Evolutionary conservation across 2,888 invertebrate species (phyloP).

Genomic region (Drosophila flavopinicola): DNA sequence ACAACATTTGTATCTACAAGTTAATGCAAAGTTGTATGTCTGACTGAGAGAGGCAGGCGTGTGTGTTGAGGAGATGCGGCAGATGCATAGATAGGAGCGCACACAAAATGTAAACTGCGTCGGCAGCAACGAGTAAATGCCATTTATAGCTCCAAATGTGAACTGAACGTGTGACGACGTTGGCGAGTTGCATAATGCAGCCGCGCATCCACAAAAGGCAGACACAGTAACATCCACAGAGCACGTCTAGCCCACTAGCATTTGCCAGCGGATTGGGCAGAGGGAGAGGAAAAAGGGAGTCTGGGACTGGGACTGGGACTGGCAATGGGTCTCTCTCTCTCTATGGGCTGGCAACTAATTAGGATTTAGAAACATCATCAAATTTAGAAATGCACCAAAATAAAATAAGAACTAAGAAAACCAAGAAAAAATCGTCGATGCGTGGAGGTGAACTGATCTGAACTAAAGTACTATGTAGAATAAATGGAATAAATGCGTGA

Average conservation of each 20-base stretch:
- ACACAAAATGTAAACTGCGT: slow-evolving; percentile 46
- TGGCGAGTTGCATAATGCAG: slow-evolving; percentile 65
- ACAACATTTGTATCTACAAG: slow-evolving; percentile 24
- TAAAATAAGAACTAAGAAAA: slow-evolving; percentile 50
- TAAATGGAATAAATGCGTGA: slow-evolving; percentile 78
- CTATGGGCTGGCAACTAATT: slow-evolving; percentile 64
- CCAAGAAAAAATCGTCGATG: slow-evolving; percentile 7
- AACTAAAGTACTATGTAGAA: slow-evolving; percentile 39
- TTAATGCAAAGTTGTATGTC: slow-evolving; percentile 43
- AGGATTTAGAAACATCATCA: slow-evolving; percentile 79
- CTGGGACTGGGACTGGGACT: slow-evolving; percentile 4
- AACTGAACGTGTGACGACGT: slow-evolving; percentile 59
- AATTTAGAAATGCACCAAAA: slow-evolving; percentile 76
- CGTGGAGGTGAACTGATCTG: slow-evolving; percentile 44
- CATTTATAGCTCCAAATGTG: slow-evolving; percentile 77
- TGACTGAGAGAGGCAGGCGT: not conserved
- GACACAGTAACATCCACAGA: slow-evolving; percentile 22
- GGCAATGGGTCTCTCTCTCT: slow-evolving; percentile 12
- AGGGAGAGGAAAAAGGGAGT: no score
- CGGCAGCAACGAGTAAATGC: slow-evolving; percentile 64
- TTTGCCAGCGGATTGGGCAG: no score
- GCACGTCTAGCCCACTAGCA: slow-evolving; percentile 68
- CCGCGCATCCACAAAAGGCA: slow-evolving; percentile 31
- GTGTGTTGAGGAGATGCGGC: slow-evolving; percentile 27
- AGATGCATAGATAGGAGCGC: slow-evolving; percentile 48